Percentiles rank a stretch among this genome's conserved stretches.
phyloP scores from a whole-genome alignment of 2,888 invertebrate genomes.

The Phytoseiulus persimilis region DNA sequence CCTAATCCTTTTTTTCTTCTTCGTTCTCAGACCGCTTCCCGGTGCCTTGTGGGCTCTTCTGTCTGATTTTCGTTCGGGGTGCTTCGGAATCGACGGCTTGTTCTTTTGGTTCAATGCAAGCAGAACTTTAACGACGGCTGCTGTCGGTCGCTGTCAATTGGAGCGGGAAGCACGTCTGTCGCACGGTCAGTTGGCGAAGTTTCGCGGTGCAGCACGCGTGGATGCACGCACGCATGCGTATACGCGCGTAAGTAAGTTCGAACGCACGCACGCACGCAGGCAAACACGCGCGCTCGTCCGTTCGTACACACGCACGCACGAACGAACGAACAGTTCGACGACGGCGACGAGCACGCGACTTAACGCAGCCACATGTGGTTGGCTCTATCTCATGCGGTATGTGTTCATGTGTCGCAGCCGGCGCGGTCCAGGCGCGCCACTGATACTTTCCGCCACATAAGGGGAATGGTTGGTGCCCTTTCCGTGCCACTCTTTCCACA shows the following conservation, averaged over 20 bases:
- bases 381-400: neutral
- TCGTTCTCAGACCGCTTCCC: neutral
- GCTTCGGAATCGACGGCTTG: neutral
- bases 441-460: neutral
- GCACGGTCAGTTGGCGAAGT: neutral
- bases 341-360: neutral
- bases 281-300: neutral
- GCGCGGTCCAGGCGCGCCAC: neutral
- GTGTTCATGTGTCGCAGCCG: neutral
- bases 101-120: neutral
- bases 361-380: neutral
- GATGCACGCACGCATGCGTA: neutral
- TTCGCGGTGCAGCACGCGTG: neutral
- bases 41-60: neutral
- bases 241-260: neutral
- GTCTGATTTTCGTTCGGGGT: neutral
- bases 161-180: neutral
- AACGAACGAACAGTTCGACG: constrained; percentile 5
- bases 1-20: neutral
- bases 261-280: neutral
- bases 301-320: neutral
- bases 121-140: neutral
- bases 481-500: neutral
- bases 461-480: neutral
- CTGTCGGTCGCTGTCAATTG: neutral